phyloP scores from a whole-genome alignment of 2,797 vertebrate genomes.

The Hyperoplus lanceolatus region DNA sequence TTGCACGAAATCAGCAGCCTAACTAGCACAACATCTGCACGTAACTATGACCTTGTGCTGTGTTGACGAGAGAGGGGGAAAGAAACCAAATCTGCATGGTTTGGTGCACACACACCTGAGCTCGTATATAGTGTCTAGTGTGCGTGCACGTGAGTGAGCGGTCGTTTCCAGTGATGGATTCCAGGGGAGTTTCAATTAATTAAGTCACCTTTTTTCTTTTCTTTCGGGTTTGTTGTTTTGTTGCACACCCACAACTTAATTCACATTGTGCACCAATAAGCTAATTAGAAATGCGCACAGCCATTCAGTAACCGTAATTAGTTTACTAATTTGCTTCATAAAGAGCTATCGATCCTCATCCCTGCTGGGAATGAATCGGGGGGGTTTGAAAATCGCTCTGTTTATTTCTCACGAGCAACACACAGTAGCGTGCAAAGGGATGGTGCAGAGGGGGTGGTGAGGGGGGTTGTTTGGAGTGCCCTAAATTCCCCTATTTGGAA shows the following conservation, averaged over 20 bases:
- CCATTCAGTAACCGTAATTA: conserved; percentile 71
- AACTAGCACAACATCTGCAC: conserved; percentile 60
- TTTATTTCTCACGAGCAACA: conserved; percentile 33
- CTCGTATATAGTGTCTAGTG: not conserved
- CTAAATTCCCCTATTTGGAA: too few species aligned
- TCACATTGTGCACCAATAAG: conserved; percentile 54
- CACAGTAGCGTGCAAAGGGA: not conserved
- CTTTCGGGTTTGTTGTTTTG: conserved; percentile 20
- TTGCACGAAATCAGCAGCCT: conserved; percentile 51
- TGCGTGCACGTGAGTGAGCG: not conserved
- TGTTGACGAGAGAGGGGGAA: conserved; percentile 3
- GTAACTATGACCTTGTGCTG: conserved; percentile 20
- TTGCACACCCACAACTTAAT: conserved; percentile 53
- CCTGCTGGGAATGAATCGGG: conserved; percentile 62
- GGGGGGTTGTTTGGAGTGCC: too few species aligned
- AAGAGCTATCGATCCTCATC: conserved; percentile 76
- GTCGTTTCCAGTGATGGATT: conserved; percentile 1
- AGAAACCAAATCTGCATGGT: not conserved
- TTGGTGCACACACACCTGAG: conserved; percentile 57
- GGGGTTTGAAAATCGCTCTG: conserved; percentile 59
- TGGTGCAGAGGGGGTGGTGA: too few species aligned
- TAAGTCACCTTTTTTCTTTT: conserved; percentile 46
- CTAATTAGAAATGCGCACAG: conserved; percentile 66
- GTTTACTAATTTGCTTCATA: conserved; percentile 77
- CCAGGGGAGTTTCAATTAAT: conserved; percentile 25